phyloP scores from a whole-genome alignment of 2,797 vertebrate species.

The Ciconia nigra region DNA sequence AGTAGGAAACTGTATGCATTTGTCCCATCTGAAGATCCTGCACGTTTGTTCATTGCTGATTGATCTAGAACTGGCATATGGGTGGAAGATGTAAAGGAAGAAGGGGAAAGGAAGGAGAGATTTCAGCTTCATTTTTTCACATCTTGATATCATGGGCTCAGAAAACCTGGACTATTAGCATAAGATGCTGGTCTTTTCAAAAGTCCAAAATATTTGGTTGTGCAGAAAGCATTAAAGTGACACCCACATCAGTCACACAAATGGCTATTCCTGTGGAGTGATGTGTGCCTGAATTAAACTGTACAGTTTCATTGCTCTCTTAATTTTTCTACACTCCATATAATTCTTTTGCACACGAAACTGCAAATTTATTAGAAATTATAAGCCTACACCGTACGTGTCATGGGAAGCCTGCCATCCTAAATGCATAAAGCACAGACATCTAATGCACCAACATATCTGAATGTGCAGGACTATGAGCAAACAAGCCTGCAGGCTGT shows the following conservation, averaged over 20 bases:
- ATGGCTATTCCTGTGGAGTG: background rate
- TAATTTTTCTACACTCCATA: constrained; percentile 1
- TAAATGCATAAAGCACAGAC: background rate
- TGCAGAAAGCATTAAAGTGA: background rate
- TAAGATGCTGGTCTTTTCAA: background rate
- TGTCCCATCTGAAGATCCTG: background rate
- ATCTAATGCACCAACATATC: background rate
- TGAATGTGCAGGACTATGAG: background rate
- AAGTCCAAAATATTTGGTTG: background rate
- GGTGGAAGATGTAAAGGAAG: background rate
- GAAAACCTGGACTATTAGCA: background rate
- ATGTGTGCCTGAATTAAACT: background rate
- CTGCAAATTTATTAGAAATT: background rate
- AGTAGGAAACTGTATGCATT: background rate
- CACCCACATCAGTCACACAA: background rate
- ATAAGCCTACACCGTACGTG: background rate
- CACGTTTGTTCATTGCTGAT: background rate
- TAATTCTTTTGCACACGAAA: constrained; percentile 6
- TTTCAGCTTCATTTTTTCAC: background rate
- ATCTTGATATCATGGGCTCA: background rate
- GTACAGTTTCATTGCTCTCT: background rate
- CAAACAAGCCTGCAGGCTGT: background rate
- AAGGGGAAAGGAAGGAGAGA: background rate
- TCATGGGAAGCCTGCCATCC: background rate
- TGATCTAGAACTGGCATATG: background rate